Evolutionary conservation across 2,888 invertebrate genomes (phyloP).

Genomic region (Drosophila flavopinicola): DNA sequence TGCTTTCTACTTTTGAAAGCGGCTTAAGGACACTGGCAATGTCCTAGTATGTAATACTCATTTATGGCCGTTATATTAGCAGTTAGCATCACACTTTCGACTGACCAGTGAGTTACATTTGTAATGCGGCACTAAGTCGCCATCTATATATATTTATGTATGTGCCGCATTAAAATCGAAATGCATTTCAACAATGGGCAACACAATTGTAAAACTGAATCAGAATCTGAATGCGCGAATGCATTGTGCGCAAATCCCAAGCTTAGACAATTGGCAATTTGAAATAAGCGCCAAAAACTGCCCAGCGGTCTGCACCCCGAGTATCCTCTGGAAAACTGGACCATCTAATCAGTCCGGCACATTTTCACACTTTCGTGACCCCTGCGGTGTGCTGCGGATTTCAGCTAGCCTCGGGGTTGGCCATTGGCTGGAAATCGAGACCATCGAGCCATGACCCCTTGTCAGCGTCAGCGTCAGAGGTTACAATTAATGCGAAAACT

Average conservation of each 20-base stretch:
- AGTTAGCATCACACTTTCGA: conserved; percentile 7
- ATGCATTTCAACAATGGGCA: conserved; percentile 65
- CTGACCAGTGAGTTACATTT: conserved; percentile 47
- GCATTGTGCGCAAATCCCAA: conserved; percentile 63
- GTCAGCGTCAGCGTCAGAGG: conserved; percentile 68
- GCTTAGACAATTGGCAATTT: conserved; percentile 73
- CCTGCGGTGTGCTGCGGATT: conserved; percentile 61
- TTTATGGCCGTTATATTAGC: conserved; percentile 10
- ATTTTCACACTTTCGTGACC: conserved; percentile 80
- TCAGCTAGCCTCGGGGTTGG: too few species aligned
- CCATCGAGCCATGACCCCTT: conserved; percentile 68
- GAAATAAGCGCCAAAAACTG: conserved; percentile 67
- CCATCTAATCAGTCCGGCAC: conserved; percentile 65
- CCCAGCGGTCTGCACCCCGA: conserved; percentile 33
- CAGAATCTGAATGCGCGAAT: conserved; percentile 12
- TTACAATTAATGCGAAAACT: conserved; percentile 78
- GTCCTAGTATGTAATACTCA: too few species aligned
- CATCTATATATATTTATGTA: conserved; percentile 19
- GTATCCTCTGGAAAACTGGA: conserved; percentile 29
- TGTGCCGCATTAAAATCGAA: conserved; percentile 35
- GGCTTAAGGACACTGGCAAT: too few species aligned
- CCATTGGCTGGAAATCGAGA: conserved; percentile 59
- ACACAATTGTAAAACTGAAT: conserved; percentile 39
- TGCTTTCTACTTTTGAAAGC: too few species aligned
- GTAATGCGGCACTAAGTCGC: conserved; percentile 70